Evolutionary conservation across 2,113 vertebrate species (phyloP).

Genomic region (Pelodiscus sinensis): DNA sequence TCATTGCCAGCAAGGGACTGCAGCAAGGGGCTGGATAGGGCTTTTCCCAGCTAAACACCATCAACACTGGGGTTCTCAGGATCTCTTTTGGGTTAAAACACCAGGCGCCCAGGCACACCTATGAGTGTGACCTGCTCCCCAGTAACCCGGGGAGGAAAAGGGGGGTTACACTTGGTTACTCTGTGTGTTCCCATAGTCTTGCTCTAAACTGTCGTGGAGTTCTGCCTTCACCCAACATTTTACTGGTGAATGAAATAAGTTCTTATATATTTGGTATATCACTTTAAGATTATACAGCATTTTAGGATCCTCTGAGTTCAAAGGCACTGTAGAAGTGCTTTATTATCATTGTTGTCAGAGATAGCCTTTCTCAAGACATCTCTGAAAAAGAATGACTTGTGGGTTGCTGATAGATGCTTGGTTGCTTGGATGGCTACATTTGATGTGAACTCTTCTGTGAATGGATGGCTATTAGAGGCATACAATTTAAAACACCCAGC

Average conservation of each 20-base stretch:
- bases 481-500: neutral
- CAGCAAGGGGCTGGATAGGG: too few species aligned
- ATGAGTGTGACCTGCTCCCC: too few species aligned
- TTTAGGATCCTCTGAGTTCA: neutral
- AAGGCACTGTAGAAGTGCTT: conserved; percentile 10
- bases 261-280: neutral
- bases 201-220: neutral
- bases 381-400: neutral
- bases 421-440: neutral
- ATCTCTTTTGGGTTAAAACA: too few species aligned
- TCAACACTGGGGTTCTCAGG: too few species aligned
- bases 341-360: neutral
- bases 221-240: neutral
- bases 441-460: neutral
- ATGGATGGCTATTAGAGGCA: neutral
- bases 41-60: too few species aligned
- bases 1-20: too few species aligned
- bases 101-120: too few species aligned
- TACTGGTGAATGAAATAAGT: neutral
- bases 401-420: neutral
- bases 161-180: too few species aligned
- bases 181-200: neutral
- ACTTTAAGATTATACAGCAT: neutral
- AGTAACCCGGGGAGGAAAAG: too few species aligned
- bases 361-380: neutral